Conservation (phyloP, 2,888 invertebrate species). For the Phyllotreta striolata region DNA sequence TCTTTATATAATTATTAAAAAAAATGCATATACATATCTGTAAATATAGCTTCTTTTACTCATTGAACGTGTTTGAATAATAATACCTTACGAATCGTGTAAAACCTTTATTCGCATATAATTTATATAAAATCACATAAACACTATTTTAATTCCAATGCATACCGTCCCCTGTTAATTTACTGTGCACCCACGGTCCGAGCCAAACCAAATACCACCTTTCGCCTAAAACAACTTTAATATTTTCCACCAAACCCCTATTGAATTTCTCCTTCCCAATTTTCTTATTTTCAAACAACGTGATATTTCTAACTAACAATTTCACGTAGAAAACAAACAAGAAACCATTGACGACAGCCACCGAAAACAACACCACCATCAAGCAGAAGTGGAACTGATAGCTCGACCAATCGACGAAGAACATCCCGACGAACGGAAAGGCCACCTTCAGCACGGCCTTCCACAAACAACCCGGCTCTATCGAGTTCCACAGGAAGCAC, state of each 20-base stretch:
- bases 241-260: conserved; percentile 75
- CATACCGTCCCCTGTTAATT: conserved; percentile 80
- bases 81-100: too few relatives aligned
- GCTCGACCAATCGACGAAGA: conserved; percentile 72
- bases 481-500: conserved; percentile 69
- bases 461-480: conserved; percentile 66
- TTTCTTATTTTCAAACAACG: conserved; percentile 76
- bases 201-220: conserved; percentile 83
- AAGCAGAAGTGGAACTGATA: conserved; percentile 75
- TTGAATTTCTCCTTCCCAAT: conserved; percentile 66
- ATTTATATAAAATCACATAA: too few relatives aligned
- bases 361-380: conserved; percentile 73
- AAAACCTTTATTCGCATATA: too few relatives aligned
- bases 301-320: conserved; percentile 76
- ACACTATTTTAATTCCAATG: too few relatives aligned
- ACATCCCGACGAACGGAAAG: conserved; percentile 77
- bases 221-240: conserved; percentile 80
- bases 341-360: conserved; percentile 72
- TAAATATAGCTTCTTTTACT: too few relatives aligned
- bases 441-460: conserved; percentile 71
- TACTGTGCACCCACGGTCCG: conserved; percentile 79
- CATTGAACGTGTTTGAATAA: too few relatives aligned
- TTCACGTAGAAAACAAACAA: conserved; percentile 74
- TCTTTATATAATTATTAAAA: too few relatives aligned
- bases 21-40: too few relatives aligned